These are phyloP conservation scores for Tetramorium parvispinum DNA, from an alignment of 1,140 invertebrate genomes.

Conservation along the genomic window DNA sequence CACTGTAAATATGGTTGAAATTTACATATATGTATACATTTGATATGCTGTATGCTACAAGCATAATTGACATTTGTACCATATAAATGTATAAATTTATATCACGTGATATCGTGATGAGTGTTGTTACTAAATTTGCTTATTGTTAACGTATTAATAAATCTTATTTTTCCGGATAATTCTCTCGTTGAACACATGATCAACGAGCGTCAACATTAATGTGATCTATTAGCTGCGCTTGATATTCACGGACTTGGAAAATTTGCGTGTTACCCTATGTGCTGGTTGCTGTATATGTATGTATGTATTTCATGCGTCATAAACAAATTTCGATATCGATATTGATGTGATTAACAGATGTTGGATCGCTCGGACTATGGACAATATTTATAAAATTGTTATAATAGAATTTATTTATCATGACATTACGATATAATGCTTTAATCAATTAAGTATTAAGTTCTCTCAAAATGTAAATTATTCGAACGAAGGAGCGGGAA, in stretches of 20 bases:
- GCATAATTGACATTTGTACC: too few species aligned
- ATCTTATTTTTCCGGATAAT: constrained; percentile 6
- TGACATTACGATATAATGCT: background rate
- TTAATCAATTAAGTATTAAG: background rate
- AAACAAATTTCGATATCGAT: background rate
- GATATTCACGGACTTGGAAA: too few species aligned
- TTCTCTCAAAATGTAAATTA: background rate
- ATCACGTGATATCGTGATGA: too few species aligned
- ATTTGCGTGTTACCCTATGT: too few species aligned
- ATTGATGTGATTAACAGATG: background rate
- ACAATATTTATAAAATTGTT: background rate
- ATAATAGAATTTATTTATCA: background rate
- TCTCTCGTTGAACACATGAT: background rate
- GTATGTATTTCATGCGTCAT: background rate
- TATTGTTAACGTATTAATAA: background rate
- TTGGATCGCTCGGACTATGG: background rate
- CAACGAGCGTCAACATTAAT: constrained; percentile 14
- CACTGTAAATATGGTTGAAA: background rate
- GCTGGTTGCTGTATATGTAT: too few species aligned
- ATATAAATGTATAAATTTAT: too few species aligned
- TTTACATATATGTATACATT: background rate
- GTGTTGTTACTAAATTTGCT: too few species aligned
- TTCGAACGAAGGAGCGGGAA: background rate
- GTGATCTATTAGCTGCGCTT: constrained; percentile 18
- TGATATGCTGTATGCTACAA: too few species aligned